phyloP scores from a whole-genome alignment of 2,888 invertebrate species.

The Tetragonula carbonaria region DNA sequence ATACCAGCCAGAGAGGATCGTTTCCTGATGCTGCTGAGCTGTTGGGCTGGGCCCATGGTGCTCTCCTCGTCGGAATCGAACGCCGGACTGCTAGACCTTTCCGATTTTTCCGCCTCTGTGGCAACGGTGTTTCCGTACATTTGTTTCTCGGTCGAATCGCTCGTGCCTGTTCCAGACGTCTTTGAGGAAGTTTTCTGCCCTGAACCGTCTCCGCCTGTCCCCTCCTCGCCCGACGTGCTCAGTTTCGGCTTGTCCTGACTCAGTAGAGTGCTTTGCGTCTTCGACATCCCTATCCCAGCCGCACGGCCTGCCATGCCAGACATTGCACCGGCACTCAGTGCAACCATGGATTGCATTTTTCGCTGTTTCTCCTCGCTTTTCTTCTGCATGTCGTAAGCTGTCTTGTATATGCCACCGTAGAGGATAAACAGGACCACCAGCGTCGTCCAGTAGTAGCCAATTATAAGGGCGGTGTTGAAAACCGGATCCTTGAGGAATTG shows the following conservation, averaged over 20 bases:
- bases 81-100: constrained; percentile 95
- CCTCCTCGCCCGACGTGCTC: constrained; percentile 62
- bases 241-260: constrained; percentile 89
- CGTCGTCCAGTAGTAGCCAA: constrained; percentile 99
- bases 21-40: constrained; percentile 85
- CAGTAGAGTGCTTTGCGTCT: constrained; percentile 88
- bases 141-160: constrained; percentile 65
- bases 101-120: constrained; percentile 89
- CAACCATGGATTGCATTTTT: constrained; percentile 98
- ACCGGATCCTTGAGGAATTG: constrained; percentile 99
- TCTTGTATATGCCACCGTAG: constrained; percentile 98
- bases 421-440: constrained; percentile 96
- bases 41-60: constrained; percentile 84
- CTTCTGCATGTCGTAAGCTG: constrained; percentile 98
- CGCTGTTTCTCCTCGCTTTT: constrained; percentile 98
- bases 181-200: constrained; percentile 67
- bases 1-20: constrained; percentile 89
- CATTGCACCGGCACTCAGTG: constrained; percentile 95
- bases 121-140: constrained; percentile 76
- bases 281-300: constrained; percentile 93
- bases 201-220: constrained; percentile 79
- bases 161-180: constrained; percentile 43
- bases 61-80: constrained; percentile 98
- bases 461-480: constrained; percentile 98
- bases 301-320: constrained; percentile 95